Evolutionary conservation across 2,113 vertebrate genomes (phyloP).

Genomic region (Tiliqua scincoides): DNA sequence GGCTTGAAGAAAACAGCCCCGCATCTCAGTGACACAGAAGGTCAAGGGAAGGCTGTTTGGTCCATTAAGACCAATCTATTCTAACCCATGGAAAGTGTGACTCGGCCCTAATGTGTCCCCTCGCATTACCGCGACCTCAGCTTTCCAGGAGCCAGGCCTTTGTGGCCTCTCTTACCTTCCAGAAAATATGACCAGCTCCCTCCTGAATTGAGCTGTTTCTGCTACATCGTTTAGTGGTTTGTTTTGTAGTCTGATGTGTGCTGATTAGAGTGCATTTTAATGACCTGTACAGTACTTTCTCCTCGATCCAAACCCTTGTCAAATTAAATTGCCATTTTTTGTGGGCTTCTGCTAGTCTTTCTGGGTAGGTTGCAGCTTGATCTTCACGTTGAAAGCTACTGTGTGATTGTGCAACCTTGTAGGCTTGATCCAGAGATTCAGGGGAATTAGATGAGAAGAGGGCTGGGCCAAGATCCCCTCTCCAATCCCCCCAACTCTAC

Average conservation of each 20-base stretch:
- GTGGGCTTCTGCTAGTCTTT: neutral
- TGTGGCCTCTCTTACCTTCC: neutral
- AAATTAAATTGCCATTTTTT: neutral
- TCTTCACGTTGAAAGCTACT: neutral
- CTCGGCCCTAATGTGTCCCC: neutral
- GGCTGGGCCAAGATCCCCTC: too few species aligned
- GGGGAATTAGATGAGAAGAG: too few species aligned
- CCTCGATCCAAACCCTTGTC: neutral
- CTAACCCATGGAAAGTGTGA: constrained; percentile 13
- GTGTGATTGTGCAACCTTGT: neutral
- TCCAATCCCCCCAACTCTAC: too few species aligned
- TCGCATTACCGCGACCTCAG: neutral
- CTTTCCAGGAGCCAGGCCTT: neutral
- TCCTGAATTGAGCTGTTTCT: neutral
- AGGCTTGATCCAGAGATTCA: neutral
- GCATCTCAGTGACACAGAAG: neutral
- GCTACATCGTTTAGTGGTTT: neutral
- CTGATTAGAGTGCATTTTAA: neutral
- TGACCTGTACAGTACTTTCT: neutral
- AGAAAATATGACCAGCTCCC: neutral
- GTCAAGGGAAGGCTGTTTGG: constrained; percentile 7
- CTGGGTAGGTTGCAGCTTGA: neutral
- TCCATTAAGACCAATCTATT: constrained; percentile 30
- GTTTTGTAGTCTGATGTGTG: fast-evolving
- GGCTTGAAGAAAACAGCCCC: neutral